Percentiles rank a stretch among this genome's conserved stretches.
Evolutionary conservation across 2,888 invertebrate species (phyloP).

Genomic region (Serripes groenlandicus): DNA sequence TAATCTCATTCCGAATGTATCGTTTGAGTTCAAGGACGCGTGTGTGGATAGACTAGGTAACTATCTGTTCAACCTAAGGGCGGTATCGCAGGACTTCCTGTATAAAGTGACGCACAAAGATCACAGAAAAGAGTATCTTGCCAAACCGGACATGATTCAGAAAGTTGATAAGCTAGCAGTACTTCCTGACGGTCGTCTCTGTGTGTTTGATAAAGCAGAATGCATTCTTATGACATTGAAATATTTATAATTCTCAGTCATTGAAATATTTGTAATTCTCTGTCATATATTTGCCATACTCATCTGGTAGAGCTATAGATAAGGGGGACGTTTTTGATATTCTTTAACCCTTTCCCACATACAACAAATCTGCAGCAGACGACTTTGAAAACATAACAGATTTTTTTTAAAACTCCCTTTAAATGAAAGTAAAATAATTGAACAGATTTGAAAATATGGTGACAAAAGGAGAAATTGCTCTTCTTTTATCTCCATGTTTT

Average conservation of each 20-base stretch:
- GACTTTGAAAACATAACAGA: no score
- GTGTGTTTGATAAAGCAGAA: constrained; percentile 60
- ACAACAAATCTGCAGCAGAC: no score
- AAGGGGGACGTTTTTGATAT: no score
- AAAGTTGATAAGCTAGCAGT: constrained; percentile 62
- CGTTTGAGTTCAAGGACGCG: constrained; percentile 55
- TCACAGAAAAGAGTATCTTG: constrained; percentile 50
- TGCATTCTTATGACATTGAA: constrained; percentile 62
- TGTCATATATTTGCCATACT: no score
- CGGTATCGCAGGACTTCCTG: constrained; percentile 39
- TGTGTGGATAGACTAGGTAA: constrained; percentile 60
- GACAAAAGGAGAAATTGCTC: no score
- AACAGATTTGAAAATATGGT: no score
- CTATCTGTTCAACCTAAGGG: constrained; percentile 47
- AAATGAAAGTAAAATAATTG: no score
- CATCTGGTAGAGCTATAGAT: no score
- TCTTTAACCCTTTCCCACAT: no score
- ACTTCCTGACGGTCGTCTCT: constrained; percentile 60
- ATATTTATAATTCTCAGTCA: constrained; percentile 48
- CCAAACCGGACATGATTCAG: constrained; percentile 65
- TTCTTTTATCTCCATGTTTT: no score
- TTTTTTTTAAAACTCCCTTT: no score
- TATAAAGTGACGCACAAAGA: constrained; percentile 45
- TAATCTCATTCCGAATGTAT: constrained; percentile 12
- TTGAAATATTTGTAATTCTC: no score